These are phyloP conservation scores for Umimayanthus chanpuru DNA, from an alignment of 92 coral and sea anemone genomes.

Conservation along the genomic window DNA sequence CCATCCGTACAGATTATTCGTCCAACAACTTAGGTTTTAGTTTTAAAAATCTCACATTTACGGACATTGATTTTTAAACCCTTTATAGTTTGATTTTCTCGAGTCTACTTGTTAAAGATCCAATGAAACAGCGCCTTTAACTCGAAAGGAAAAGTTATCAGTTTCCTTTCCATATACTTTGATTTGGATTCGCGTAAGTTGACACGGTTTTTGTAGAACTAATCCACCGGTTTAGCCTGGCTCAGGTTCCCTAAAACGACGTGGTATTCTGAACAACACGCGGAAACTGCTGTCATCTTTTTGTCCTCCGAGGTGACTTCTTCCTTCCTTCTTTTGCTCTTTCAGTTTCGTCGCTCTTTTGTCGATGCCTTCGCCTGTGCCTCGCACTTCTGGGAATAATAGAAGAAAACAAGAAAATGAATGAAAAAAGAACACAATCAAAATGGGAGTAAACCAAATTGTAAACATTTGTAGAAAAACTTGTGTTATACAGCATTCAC, in stretches of 20 bases:
- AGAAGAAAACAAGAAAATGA: background rate
- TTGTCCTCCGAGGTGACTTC: constrained; percentile 21
- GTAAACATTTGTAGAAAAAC: no score
- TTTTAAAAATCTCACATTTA: no score
- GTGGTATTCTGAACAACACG: background rate
- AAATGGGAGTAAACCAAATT: background rate
- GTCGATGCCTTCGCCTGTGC: constrained; percentile 38
- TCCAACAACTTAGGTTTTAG: no score
- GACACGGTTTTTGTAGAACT: background rate
- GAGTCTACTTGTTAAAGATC: no score
- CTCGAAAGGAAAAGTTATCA: no score
- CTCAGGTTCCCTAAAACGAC: background rate
- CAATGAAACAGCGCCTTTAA: background rate
- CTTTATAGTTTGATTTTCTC: no score
- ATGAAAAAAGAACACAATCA: background rate
- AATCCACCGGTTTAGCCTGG: no score
- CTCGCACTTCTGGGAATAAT: constrained; percentile 26
- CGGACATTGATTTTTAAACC: no score
- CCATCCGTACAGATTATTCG: no score
- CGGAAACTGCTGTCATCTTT: constrained; percentile 24
- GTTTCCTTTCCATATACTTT: background rate
- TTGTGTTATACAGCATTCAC: no score
- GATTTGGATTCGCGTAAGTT: no score
- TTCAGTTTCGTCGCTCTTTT: constrained; percentile 17
- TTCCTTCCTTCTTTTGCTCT: constrained; percentile 9